These are phyloP conservation scores for Latrodectus geometricus DNA, from an alignment of 1,140 invertebrate species.

Conservation along the genomic window DNA sequence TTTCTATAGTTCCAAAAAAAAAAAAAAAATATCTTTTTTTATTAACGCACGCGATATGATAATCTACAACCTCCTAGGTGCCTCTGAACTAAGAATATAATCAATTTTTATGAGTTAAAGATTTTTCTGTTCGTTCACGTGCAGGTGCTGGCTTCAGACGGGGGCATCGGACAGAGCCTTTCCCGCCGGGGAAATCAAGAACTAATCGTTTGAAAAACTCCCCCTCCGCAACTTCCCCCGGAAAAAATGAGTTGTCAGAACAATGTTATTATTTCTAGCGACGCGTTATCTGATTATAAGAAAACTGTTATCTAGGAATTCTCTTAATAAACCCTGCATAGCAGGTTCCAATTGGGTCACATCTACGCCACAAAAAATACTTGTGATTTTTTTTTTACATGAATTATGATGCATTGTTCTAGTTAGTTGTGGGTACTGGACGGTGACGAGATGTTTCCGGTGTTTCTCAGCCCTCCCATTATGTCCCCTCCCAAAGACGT, in stretches of 20 bases:
- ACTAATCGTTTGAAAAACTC: neutral
- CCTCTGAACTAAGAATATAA: conserved; percentile 22
- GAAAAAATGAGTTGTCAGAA: conserved; percentile 42
- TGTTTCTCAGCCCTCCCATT: neutral
- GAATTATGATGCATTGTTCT: conserved; percentile 50
- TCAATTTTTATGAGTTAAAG: conserved; percentile 10
- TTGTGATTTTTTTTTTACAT: conserved; percentile 1
- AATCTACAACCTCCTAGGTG: neutral
- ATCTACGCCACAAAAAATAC: neutral
- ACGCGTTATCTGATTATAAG: conserved; percentile 47
- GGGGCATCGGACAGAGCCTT: neutral
- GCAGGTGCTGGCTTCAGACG: neutral
- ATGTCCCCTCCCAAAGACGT: too few relatives aligned
- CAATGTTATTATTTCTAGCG: conserved; percentile 40
- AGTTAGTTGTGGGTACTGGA: conserved; percentile 16
- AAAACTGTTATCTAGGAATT: conserved; percentile 44
- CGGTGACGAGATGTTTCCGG: conserved; percentile 37
- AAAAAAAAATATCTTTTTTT: too few relatives aligned
- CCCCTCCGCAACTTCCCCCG: neutral
- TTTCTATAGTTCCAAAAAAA: neutral
- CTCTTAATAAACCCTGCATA: conserved; percentile 27
- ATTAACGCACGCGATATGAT: conserved; percentile 18
- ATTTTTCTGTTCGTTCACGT: neutral
- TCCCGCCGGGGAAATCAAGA: neutral
- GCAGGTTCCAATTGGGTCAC: conserved; percentile 38